A percentile compares a stretch with the other conserved stretches of the same genome.
Evolutionary conservation across 2,797 vertebrate species (phyloP).

Genomic region (Gymnoscopelus microlampas): DNA sequence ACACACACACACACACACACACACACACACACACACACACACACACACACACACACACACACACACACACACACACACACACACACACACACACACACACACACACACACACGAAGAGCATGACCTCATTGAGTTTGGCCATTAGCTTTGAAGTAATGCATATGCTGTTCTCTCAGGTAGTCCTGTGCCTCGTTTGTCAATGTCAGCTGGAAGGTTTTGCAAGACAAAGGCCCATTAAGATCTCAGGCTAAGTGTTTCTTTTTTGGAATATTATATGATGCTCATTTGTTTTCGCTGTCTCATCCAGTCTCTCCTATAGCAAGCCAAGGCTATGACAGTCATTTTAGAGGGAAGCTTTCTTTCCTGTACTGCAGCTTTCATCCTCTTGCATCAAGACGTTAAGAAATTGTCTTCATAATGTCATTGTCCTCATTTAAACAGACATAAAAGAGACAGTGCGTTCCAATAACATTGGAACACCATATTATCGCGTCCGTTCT

Average conservation of each 20-base stretch:
- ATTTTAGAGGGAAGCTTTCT: slow-evolving; percentile 43
- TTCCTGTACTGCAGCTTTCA: slow-evolving; percentile 8
- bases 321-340: slow-evolving; percentile 52
- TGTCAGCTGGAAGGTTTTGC: slow-evolving; percentile 70
- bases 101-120: slow-evolving; percentile 7
- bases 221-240: slow-evolving; percentile 71
- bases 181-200: slow-evolving; percentile 74
- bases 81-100: background rate
- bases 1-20: background rate
- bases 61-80: slow-evolving; percentile 1
- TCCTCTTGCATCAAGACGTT: too few relatives aligned
- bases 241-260: slow-evolving; percentile 72
- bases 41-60: slow-evolving; percentile 6
- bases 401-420: too few relatives aligned
- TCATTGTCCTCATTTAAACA: too few relatives aligned
- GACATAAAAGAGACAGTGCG: too few relatives aligned
- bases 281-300: slow-evolving; percentile 68
- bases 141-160: slow-evolving; percentile 76
- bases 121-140: slow-evolving; percentile 65
- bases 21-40: background rate
- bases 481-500: too few relatives aligned
- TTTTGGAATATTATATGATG: slow-evolving; percentile 72
- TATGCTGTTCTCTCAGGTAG: slow-evolving; percentile 68
- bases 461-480: too few relatives aligned
- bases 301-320: slow-evolving; percentile 15